Conservation (phyloP, 1,140 invertebrate genomes). For the Pseudoatta argentina region DNA sequence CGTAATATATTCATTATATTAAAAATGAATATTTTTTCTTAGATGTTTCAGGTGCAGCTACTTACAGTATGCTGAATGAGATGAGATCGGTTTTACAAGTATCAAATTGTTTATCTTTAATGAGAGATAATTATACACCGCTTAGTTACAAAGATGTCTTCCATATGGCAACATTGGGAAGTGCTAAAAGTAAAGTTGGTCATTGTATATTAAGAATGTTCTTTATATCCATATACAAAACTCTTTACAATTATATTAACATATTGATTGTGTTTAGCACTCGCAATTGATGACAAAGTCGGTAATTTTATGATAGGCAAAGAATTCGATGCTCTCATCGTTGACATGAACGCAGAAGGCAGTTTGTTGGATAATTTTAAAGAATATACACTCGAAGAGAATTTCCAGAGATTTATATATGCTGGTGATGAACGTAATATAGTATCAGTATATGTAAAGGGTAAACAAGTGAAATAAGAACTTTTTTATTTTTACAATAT, state of each 20-base stretch:
- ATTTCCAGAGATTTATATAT: constrained; percentile 94
- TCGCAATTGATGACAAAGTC: constrained; percentile 90
- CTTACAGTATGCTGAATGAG: constrained; percentile 91
- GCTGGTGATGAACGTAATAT: constrained; percentile 95
- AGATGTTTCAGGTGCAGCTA: constrained; percentile 95
- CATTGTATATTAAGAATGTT: constrained; percentile 28
- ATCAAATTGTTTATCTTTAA: constrained; percentile 89
- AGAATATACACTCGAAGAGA: constrained; percentile 86
- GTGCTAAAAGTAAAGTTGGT: constrained; percentile 90
- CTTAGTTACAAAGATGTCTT: constrained; percentile 93
- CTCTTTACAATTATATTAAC: constrained; percentile 31
- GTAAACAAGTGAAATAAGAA: constrained; percentile 87
- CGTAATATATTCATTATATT: constrained; percentile 37
- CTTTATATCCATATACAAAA: constrained; percentile 25
- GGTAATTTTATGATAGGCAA: constrained; percentile 94
- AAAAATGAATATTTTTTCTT: constrained; percentile 66
- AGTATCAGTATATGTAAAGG: constrained; percentile 91
- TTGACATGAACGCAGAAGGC: constrained; percentile 87
- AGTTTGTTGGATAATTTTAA: constrained; percentile 87
- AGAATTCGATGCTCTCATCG: constrained; percentile 94
- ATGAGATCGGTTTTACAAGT: constrained; percentile 91
- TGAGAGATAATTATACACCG: constrained; percentile 85
- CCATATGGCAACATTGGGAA: constrained; percentile 94
- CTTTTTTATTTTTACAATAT: not conserved
- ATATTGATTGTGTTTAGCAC: constrained; percentile 86